Conservation (phyloP, 1,140 invertebrate genomes). For the Tenebrio molitor region DNA sequence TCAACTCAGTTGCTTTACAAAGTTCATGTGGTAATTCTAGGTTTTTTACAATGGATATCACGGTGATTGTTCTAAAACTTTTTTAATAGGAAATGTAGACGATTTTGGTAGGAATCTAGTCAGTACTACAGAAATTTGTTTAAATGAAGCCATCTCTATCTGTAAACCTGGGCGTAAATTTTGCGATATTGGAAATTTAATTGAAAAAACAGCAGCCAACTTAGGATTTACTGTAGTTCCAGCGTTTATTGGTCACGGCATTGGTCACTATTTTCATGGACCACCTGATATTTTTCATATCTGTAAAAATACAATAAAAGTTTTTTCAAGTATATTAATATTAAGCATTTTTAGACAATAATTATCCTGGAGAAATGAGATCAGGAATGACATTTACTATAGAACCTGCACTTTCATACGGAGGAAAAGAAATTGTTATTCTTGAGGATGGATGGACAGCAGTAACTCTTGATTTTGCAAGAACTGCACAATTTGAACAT, state of each 20-base stretch:
- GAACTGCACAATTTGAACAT: slow-evolving; percentile 93
- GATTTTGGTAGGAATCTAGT: slow-evolving; percentile 78
- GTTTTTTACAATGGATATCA: slow-evolving; percentile 89
- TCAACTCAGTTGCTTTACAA: no score
- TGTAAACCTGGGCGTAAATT: slow-evolving; percentile 85
- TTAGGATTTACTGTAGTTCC: slow-evolving; percentile 80
- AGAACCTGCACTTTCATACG: slow-evolving; percentile 89
- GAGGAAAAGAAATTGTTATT: slow-evolving; percentile 75
- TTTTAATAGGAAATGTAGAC: slow-evolving; percentile 86
- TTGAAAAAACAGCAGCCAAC: slow-evolving; percentile 75
- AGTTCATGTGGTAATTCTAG: slow-evolving; percentile 66
- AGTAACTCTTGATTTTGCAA: slow-evolving; percentile 80
- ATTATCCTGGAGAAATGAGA: slow-evolving; percentile 80
- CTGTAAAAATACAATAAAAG: slow-evolving; percentile 66
- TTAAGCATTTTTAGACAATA: slow-evolving; percentile 77
- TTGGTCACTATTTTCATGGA: slow-evolving; percentile 93
- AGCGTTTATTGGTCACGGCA: slow-evolving; percentile 91
- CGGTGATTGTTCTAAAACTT: slow-evolving; percentile 94
- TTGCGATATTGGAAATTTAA: slow-evolving; percentile 79
- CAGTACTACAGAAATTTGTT: slow-evolving; percentile 77
- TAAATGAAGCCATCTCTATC: slow-evolving; percentile 80
- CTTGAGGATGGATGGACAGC: slow-evolving; percentile 92
- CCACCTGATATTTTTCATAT: slow-evolving; percentile 90
- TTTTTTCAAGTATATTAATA: no score
- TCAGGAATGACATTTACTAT: slow-evolving; percentile 95